These are phyloP conservation scores for Pachyramphus minor DNA, from an alignment of 2,113 vertebrate species.

Conservation along the genomic window DNA sequence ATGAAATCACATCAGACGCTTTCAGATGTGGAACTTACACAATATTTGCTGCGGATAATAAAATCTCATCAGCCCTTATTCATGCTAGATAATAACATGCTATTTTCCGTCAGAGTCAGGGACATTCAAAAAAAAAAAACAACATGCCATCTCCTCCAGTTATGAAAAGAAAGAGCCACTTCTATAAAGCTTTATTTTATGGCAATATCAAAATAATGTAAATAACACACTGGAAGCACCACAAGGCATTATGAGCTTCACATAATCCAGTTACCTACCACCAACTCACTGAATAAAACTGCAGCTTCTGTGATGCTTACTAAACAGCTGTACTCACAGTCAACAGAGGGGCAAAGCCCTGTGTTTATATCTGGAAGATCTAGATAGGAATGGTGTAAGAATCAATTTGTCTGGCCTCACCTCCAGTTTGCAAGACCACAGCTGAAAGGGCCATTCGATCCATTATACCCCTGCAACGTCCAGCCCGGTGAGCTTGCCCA, in stretches of 20 bases:
- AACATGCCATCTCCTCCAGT: background rate
- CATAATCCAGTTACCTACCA: background rate
- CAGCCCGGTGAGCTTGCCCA: background rate
- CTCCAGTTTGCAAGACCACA: background rate
- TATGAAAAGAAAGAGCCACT: background rate
- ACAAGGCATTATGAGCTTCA: background rate
- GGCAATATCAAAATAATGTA: background rate
- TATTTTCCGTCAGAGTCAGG: background rate
- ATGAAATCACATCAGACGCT: background rate
- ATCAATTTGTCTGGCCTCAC: background rate
- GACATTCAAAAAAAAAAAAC: background rate
- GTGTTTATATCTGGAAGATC: background rate
- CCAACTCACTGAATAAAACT: background rate
- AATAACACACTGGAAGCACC: background rate
- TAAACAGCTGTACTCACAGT: background rate
- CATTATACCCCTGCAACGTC: rapidly evolving
- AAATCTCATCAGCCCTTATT: conserved; percentile 44
- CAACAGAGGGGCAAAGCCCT: background rate
- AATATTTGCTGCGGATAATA: background rate
- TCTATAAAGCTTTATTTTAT: conserved; percentile 19
- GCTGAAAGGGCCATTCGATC: background rate
- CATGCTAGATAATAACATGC: background rate
- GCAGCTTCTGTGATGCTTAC: background rate
- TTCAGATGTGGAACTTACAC: background rate
- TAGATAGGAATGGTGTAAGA: background rate